These are phyloP conservation scores for Varanus salvator DNA, from an alignment of 2,113 vertebrate species.

Conservation along the genomic window DNA sequence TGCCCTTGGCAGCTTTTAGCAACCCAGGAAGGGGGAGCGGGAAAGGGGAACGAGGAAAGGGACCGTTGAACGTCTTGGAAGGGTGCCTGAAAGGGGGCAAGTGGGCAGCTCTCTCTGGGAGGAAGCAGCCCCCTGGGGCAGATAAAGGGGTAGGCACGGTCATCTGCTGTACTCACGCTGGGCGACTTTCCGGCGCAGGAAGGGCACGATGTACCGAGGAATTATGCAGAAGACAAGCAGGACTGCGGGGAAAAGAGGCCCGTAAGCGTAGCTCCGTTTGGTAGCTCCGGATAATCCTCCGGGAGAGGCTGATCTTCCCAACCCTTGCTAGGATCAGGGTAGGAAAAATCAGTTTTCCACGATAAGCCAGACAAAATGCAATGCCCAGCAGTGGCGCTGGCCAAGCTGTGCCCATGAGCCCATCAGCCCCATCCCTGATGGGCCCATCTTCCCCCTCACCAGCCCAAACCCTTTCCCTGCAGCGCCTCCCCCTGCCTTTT, in stretches of 20 bases:
- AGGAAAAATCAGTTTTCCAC: neutral
- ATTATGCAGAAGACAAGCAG: conserved; percentile 82
- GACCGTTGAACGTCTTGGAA: too few species aligned
- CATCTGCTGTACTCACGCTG: conserved; percentile 79
- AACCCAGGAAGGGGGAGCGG: too few species aligned
- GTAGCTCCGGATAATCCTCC: neutral
- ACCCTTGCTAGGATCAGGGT: neutral
- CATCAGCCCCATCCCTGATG: neutral
- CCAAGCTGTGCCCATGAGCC: neutral
- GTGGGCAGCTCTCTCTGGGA: too few species aligned
- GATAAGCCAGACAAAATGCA: too few species aligned
- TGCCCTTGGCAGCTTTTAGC: too few species aligned
- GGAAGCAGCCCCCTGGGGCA: neutral
- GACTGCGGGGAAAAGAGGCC: conserved; percentile 64
- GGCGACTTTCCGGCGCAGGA: conserved; percentile 67
- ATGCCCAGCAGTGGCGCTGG: too few species aligned
- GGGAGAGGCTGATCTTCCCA: neutral
- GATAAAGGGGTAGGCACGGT: neutral
- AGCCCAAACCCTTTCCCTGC: neutral
- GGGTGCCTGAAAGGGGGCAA: too few species aligned
- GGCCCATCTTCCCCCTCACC: neutral
- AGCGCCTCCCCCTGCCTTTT: neutral
- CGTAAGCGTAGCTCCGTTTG: neutral
- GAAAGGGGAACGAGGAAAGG: too few species aligned
- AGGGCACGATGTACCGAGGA: conserved; percentile 80